Base-by-base conservation (phyloP, 2,113 vertebrate species). In the Collichthys lucidus region DNA sequence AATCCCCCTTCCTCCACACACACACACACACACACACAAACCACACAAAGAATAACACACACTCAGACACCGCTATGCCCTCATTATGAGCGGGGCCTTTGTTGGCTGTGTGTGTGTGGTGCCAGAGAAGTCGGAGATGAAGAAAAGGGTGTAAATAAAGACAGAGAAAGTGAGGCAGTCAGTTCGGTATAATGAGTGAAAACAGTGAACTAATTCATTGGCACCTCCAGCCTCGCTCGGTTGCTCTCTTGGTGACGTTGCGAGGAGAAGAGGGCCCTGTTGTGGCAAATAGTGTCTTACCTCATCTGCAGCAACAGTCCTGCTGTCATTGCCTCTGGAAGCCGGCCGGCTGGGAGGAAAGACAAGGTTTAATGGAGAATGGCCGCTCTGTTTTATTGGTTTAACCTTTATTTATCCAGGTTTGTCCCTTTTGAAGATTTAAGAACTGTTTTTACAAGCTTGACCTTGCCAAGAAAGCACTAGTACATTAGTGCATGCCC, bases 131-230 rank as follows among this genome's bases (percentile, higher is more conserved):
- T 93, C 89, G 72, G 88, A 70, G 79, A 80, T 71, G 83, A 91
- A 90, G 88, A 92, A 91, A 90, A 82, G 79, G 74, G 67, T 55
- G 81, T 90, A 88, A 92, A 90, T 91, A 91, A 92, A 93, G 90
- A 88, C 82, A 62, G 86, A 82, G 74, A 90, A 88, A 91, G 90
- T 84, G 86, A 91, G 71, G 87, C 86, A 78, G 89, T 91, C 79
- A 84, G 80, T 82, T 60, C 35, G 50, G 86, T 6, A 64, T 92
- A 92, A 92, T 91, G 91, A 94, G 86, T 73, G 86, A 91, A 93
- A 94, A 94, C 93, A 94, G 79, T 88, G 92, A 86, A 91, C 91
- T 94, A 91, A 92, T 93, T 92, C 90, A 90, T 89, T 64, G 80
- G 84, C 85, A 80, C 77, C 87, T 83, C 74, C 79, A 49, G 84